Percentiles rank a stretch among this genome's conserved stretches.
Evolutionary conservation across 2,888 invertebrate species (phyloP).

Genomic region (Scotopteryx bipunctaria): DNA sequence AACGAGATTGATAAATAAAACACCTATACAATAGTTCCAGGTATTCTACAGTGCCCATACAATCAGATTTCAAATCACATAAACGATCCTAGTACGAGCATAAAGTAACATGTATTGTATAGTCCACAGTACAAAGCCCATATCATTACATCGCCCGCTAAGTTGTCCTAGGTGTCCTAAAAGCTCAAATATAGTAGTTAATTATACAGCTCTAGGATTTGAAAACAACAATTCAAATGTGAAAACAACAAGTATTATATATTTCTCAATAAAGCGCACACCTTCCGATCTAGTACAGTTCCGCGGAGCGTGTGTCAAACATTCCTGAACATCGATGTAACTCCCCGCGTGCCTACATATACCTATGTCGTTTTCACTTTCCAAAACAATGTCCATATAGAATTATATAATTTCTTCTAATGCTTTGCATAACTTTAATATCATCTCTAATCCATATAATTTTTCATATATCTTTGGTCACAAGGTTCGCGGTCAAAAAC

Average conservation of each 20-base stretch:
- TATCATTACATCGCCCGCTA: slow-evolving; percentile 33
- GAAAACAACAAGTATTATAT: slow-evolving; percentile 1
- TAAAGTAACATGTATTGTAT: slow-evolving; percentile 3
- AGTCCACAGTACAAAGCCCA: slow-evolving; percentile 14
- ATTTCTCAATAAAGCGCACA: too few species aligned
- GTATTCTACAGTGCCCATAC: slow-evolving; percentile 7
- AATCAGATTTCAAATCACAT: slow-evolving; percentile 14
- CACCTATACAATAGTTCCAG: neutral
- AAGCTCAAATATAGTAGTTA: slow-evolving; percentile 22
- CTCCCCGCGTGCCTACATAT: neutral
- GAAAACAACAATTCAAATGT: slow-evolving; percentile 3
- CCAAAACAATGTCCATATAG: neutral
- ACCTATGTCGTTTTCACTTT: slow-evolving; percentile 6
- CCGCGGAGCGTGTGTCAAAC: too few species aligned
- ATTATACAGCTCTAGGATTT: neutral
- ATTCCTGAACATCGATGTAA: too few species aligned
- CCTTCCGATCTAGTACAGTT: too few species aligned
- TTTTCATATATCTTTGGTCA: slow-evolving; percentile 32
- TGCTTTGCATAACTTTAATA: slow-evolving; percentile 29
- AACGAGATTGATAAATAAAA: slow-evolving; percentile 13
- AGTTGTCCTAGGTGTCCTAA: slow-evolving; percentile 26
- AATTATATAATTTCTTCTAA: slow-evolving; percentile 13
- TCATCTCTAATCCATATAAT: slow-evolving; percentile 17
- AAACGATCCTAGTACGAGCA: neutral
- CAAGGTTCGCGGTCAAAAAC: slow-evolving; percentile 22